Conservation (phyloP, 2,113 vertebrate genomes). For the Scalopus aquaticus region DNA sequence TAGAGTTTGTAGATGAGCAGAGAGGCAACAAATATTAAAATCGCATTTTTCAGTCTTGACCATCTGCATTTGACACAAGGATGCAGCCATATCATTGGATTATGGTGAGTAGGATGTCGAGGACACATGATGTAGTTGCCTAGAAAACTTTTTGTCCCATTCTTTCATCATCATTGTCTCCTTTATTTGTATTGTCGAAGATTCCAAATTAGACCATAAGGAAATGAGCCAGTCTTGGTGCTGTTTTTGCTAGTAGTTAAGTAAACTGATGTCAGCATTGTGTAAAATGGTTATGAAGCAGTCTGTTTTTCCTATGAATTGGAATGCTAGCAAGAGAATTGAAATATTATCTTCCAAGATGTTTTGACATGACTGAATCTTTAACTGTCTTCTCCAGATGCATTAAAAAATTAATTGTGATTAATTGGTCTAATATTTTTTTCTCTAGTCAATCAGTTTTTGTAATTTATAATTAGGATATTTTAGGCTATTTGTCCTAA, state of each 20-base stretch:
- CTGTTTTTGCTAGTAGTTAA: no score
- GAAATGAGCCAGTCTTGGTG: neutral
- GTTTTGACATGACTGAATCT: neutral
- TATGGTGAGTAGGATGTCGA: neutral
- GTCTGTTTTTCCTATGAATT: neutral
- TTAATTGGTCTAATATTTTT: slow-evolving; percentile 9
- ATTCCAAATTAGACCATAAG: neutral
- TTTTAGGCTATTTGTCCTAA: neutral
- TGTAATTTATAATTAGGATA: neutral
- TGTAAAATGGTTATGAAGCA: neutral
- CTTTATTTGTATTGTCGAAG: neutral
- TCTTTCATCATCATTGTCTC: neutral
- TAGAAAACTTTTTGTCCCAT: neutral
- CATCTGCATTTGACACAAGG: neutral
- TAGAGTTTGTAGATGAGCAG: neutral
- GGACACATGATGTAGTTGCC: neutral
- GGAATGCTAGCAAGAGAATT: neutral
- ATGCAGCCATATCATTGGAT: neutral
- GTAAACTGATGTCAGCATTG: no score
- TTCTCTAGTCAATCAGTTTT: neutral
- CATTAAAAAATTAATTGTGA: neutral
- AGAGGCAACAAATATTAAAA: neutral
- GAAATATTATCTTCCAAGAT: neutral
- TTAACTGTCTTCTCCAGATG: neutral
- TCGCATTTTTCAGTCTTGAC: neutral